phyloP scores from a whole-genome alignment of 2,113 vertebrate species.

The Oncorhynchus keta region DNA sequence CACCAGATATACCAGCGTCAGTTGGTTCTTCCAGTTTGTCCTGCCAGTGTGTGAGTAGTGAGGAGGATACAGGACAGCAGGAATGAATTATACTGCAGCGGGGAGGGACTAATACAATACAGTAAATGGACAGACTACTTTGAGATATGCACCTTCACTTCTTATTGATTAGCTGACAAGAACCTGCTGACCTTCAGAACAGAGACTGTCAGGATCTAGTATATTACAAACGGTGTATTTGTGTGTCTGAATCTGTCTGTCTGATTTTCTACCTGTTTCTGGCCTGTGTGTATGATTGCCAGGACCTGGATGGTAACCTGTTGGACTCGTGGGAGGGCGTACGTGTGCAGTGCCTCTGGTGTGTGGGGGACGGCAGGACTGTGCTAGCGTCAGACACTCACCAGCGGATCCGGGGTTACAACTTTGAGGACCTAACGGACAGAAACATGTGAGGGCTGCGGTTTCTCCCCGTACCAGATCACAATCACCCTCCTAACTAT shows the following conservation, averaged over 20 bases:
- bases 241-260: not conserved
- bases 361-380: slow-evolving; percentile 92
- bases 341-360: slow-evolving; percentile 98
- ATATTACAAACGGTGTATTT: not conserved
- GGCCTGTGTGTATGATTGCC: not conserved
- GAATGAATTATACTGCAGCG: not conserved
- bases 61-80: not conserved
- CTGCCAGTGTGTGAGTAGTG: not conserved
- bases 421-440: slow-evolving; percentile 99
- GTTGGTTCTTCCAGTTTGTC: not conserved
- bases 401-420: slow-evolving; percentile 97
- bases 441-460: slow-evolving; percentile 88
- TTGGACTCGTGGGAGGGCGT: slow-evolving; percentile 99
- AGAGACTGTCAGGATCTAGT: not conserved
- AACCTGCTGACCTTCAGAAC: slow-evolving; percentile 4
- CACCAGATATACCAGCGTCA: not conserved
- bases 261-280: not conserved
- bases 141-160: slow-evolving; percentile 6
- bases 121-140: not conserved
- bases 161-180: slow-evolving; percentile 29
- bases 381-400: slow-evolving; percentile 97
- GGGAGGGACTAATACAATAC: not conserved
- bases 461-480: not conserved
- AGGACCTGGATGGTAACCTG: slow-evolving; percentile 94
- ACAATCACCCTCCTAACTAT: not conserved